Conservation (phyloP, 2,113 vertebrate genomes). For the Zapus hudsonius region DNA sequence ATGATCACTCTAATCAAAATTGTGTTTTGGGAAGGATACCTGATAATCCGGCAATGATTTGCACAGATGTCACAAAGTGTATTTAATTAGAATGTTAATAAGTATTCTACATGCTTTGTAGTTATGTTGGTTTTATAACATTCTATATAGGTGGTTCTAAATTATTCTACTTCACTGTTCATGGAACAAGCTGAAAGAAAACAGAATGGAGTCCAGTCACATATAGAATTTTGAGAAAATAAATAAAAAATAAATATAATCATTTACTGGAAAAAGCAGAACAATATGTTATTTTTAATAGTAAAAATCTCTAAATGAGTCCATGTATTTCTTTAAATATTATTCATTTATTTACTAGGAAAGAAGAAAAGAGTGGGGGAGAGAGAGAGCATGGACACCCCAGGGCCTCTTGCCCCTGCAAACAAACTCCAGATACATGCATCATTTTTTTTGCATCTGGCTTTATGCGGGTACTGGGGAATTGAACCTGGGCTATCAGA, state of each 20-base stretch:
- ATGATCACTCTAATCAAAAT: not conserved
- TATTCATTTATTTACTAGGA: too few species aligned
- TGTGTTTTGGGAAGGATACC: not conserved
- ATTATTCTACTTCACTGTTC: not conserved
- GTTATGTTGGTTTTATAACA: not conserved
- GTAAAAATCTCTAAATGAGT: not conserved
- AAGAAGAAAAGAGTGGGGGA: too few species aligned
- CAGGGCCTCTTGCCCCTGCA: too few species aligned
- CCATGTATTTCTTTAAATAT: not conserved
- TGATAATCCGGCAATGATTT: conserved; percentile 5
- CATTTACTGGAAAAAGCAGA: not conserved
- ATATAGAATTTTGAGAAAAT: not conserved
- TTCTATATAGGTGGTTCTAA: not conserved
- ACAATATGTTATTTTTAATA: conserved; percentile 27
- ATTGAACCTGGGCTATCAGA: too few species aligned
- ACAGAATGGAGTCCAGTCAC: not conserved
- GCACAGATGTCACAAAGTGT: not conserved
- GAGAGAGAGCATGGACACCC: too few species aligned
- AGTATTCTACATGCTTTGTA: not conserved
- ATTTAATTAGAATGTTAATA: not conserved
- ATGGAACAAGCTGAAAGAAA: not conserved
- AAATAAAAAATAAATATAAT: not conserved
- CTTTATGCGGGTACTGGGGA: too few species aligned
- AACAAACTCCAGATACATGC: too few species aligned
- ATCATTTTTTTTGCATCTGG: too few species aligned